Evolutionary conservation across 2,888 invertebrate species (phyloP).

Genomic region (Polydesmus complanatus): DNA sequence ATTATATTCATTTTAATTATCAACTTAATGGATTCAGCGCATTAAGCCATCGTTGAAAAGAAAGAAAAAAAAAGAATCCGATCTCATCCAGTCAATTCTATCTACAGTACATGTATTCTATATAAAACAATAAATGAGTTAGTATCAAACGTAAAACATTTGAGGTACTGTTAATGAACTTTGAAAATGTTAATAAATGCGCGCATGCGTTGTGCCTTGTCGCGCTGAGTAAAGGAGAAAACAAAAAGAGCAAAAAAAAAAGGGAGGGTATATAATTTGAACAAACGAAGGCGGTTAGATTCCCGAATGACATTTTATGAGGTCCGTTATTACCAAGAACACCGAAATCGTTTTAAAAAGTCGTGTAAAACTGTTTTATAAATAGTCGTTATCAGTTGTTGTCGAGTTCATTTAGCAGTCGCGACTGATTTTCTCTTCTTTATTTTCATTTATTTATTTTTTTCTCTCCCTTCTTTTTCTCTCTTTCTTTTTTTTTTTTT

Average conservation of each 20-base stretch:
- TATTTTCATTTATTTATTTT: background rate
- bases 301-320: conserved; percentile 12
- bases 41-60: background rate
- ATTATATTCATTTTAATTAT: background rate
- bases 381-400: conserved; percentile 12
- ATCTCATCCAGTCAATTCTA: background rate
- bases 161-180: background rate
- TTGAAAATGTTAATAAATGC: background rate
- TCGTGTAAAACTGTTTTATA: conserved; percentile 10
- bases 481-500: background rate
- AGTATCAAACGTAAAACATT: background rate
- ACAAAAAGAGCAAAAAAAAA: no score
- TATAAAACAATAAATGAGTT: background rate
- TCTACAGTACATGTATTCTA: background rate
- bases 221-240: no score
- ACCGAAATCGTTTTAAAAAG: conserved; percentile 15
- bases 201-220: background rate
- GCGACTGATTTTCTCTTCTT: background rate
- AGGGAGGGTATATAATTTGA: background rate
- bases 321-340: conserved; percentile 13
- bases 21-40: background rate
- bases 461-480: background rate
- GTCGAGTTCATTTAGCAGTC: background rate
- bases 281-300: background rate
- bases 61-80: background rate